Base-by-base conservation (phyloP, 2,113 vertebrate species). In the Oenanthe oenanthe region DNA sequence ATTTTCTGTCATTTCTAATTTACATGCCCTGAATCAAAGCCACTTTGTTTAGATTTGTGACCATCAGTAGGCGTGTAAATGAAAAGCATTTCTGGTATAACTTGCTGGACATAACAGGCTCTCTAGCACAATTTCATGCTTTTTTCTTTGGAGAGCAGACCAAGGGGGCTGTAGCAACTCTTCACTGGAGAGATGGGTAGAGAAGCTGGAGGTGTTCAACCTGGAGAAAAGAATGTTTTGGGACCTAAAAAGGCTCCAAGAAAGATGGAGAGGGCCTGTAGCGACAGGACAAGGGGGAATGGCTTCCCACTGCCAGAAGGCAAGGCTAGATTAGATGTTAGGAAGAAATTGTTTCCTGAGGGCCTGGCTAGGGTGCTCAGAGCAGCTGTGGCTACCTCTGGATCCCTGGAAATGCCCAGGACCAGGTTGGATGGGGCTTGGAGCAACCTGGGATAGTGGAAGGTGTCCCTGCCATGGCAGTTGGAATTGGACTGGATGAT, bases 341-440 rank as follows among this genome's bases (percentile, higher is more conserved):
- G 12, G 32, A 28, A 38, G 13, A 60, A 60, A 45, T 43, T 50
- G 6, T 58, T 73, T 28, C 6, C 10, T 43, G 28, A 77, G 26
- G 9, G 8, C 16, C 17, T 50, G 53, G 20, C 7, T 60, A 79
- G 22, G 9, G 0, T 87, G 2, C 5, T 4, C 19, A 71, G 8
- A 34, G 22, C 1, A 53, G 2, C 10, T 54, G n/a, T 54, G 15
- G 22, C 8, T 80, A 7, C 3, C 10, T 6, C 31, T 28, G 50
- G 14, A 28, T 36, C 26, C 51, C 32, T 58, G 36, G 32, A 11
- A 73, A 17, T 29, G 15, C 38, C 7, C 26, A 9, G 32, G 12
- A 5, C 18, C 32, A n/a, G 18, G 8, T 1, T 66, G 12, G 10
- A 66, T 0, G 0, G 10, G 14, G 10, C 21, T 65, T 36, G 36